These are phyloP conservation scores for Epinotia brunnichana DNA, from an alignment of 2,888 invertebrate species.

Conservation along the genomic window DNA sequence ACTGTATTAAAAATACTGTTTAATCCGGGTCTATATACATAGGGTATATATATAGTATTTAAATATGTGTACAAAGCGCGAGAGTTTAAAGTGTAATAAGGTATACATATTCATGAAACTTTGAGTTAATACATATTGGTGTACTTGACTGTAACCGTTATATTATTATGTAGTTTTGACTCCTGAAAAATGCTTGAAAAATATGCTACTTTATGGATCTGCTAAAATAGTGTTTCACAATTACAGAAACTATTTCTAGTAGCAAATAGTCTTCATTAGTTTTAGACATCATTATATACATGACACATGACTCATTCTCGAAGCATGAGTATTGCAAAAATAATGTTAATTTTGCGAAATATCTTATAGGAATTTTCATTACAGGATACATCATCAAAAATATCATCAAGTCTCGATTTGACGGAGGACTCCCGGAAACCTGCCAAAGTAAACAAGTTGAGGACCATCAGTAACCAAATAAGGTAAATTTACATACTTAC, in stretches of 20 bases:
- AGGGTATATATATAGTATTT: no score
- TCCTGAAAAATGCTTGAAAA: constrained; percentile 6
- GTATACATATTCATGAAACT: no score
- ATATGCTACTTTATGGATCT: constrained; percentile 13
- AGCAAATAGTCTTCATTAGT: constrained; percentile 39
- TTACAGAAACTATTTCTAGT: constrained; percentile 3
- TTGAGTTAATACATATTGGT: no score
- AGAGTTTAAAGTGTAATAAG: no score
- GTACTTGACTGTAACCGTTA: no score
- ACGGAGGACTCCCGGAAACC: constrained; percentile 83
- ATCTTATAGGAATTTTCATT: constrained; percentile 48
- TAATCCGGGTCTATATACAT: no score
- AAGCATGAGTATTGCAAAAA: constrained; percentile 42
- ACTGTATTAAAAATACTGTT: no score
- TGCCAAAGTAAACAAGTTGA: constrained; percentile 86
- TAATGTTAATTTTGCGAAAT: not conserved
- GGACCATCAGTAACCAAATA: constrained; percentile 90
- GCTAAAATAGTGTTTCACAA: not conserved
- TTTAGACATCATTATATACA: constrained; percentile 38
- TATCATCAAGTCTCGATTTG: constrained; percentile 84
- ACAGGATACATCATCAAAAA: constrained; percentile 84
- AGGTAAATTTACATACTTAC: constrained; percentile 76
- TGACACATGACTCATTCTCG: constrained; percentile 27
- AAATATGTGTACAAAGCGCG: no score
- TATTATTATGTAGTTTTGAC: constrained; percentile 16